Evolutionary conservation across 23 tunicate species (phyloP).

Genomic region (Halocynthia aurantium): DNA sequence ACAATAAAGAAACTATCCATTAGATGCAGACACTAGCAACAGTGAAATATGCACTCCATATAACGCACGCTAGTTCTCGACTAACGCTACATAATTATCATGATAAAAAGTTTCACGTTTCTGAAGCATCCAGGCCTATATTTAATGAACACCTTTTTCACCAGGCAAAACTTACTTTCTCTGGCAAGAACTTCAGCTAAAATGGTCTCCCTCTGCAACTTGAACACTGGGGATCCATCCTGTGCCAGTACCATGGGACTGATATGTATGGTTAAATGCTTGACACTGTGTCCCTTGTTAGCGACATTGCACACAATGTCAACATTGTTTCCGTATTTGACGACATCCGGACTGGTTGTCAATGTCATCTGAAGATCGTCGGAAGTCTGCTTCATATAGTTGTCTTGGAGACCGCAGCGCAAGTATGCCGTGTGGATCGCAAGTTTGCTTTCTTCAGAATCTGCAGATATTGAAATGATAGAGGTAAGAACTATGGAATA

Average conservation of each 20-base stretch:
- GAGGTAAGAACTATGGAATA: no score
- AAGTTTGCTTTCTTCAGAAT: slow-evolving; percentile 17
- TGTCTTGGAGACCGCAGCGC: slow-evolving; percentile 9
- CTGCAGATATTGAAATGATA: background rate
- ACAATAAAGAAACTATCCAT: no score
- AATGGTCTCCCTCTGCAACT: slow-evolving; percentile 18
- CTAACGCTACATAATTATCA: no score
- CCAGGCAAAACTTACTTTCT: slow-evolving; percentile 10
- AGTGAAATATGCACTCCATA: no score
- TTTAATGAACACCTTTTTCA: no score
- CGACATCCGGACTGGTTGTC: slow-evolving; percentile 13
- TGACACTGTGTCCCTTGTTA: background rate
- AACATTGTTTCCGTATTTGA: slow-evolving; percentile 11
- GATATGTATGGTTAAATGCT: slow-evolving; percentile 8
- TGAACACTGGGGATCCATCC: slow-evolving; percentile 3
- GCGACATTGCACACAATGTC: slow-evolving; percentile 8
- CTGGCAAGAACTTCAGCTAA: slow-evolving; percentile 20
- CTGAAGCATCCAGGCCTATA: no score
- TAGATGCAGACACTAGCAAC: no score
- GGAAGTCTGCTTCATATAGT: background rate
- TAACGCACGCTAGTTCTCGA: no score
- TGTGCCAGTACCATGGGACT: background rate
- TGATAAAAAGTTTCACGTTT: no score
- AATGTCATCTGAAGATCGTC: background rate
- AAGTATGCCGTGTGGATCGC: slow-evolving; percentile 17